Conservation (phyloP, 2,888 invertebrate genomes). For the Epicampocera succincta region DNA sequence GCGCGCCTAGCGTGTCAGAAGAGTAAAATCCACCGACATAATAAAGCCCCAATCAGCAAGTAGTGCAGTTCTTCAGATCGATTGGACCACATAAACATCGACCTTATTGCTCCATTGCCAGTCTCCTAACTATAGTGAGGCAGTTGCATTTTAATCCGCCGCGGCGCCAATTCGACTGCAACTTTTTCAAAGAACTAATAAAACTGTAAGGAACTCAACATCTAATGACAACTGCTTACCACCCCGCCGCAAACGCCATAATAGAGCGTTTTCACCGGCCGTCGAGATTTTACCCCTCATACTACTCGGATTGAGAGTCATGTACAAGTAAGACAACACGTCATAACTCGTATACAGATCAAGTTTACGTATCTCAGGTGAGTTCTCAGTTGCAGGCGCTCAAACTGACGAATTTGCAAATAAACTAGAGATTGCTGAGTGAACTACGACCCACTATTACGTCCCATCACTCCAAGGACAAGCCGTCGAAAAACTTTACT, state of each 20-base stretch:
- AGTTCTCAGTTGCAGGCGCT: not conserved
- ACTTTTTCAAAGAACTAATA: slow-evolving; percentile 1
- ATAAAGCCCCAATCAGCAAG: not conserved
- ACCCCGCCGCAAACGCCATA: slow-evolving; percentile 2
- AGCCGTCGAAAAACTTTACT: too few relatives aligned
- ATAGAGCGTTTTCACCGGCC: not conserved
- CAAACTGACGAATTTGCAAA: too few relatives aligned
- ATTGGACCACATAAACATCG: not conserved
- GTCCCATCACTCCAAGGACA: too few relatives aligned
- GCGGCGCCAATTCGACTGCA: not conserved
- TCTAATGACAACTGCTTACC: not conserved
- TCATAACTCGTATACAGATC: not conserved
- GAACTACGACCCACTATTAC: too few relatives aligned
- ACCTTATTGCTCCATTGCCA: not conserved
- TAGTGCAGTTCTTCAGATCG: not conserved
- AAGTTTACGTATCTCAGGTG: not conserved
- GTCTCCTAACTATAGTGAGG: not conserved
- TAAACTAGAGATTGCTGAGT: too few relatives aligned
- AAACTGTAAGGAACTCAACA: not conserved
- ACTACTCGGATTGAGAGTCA: not conserved
- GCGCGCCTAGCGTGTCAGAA: not conserved
- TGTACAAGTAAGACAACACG: not conserved
- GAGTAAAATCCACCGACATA: not conserved
- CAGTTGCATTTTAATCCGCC: not conserved
- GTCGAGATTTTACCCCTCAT: not conserved